Evolutionary conservation across 2,888 invertebrate genomes (phyloP), one percentile per base, ranked within the genome.

Genomic region (Diloba caeruleocephala): DNA sequence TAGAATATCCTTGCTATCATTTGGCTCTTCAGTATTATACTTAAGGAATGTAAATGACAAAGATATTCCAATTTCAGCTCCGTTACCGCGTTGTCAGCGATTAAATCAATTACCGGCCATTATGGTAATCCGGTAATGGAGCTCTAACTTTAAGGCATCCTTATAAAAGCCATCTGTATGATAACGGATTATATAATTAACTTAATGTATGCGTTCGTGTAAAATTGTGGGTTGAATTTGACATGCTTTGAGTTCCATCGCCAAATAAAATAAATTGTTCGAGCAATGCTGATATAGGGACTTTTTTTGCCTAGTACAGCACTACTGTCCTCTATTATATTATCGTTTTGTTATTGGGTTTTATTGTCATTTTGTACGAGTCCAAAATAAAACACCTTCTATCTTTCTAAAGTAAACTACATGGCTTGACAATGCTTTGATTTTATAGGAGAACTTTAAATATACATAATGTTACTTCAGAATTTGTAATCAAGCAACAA

Each of bases 81-180:
- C 32, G 46, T 34, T 46, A 39, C 53, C 56, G 60, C 73, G 15
- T 66, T 63, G 67, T 55, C 56, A 50, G 53, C 49, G 49, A 74
- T 74, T 66, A 74, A 55, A 71, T 59, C 60, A 71, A 71, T 71
- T 74, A 74, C 56, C 37, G 33, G 26, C 46, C 67, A 71, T 71
- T 71, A 71, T 74, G 71, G 45, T 70, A 71, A 71, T 74, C 55
- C 41, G 37, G 43, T 63, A 67, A 67, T 64, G 55, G 12, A 54
- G 53, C 23, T 34, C 51, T 63, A 42, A 43, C 52, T 63, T 58
- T 42, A 45, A 65, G 46, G 58, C 39, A 37, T 48, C 10, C 49
- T 57, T 38, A 43, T 49, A 56, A 33, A 45, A 61, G 28, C 33
- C 32, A 61, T 73, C 56, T 56, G 63, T 60, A 70, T 70, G 58